Percentiles rank a stretch among this genome's conserved stretches.
These are phyloP conservation scores for Gopherus evgoodei DNA, from an alignment of 2,113 vertebrate species.

Conservation along the genomic window DNA sequence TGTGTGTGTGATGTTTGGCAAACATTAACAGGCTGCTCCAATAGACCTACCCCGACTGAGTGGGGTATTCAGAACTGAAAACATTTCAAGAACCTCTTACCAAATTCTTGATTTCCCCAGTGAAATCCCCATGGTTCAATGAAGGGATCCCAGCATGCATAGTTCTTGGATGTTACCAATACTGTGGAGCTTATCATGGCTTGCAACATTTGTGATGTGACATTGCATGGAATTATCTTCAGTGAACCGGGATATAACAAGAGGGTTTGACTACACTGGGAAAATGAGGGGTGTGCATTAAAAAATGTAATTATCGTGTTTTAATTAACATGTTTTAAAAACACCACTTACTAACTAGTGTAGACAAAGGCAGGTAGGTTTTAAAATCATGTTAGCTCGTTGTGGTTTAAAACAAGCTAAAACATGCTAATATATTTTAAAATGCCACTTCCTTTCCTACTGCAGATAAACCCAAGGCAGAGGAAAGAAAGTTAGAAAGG, in stretches of 20 bases:
- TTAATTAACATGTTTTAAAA: background rate
- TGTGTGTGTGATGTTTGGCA: background rate
- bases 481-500: background rate
- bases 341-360: background rate
- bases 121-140: background rate
- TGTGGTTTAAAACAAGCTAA: background rate
- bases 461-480: background rate
- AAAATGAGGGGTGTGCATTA: background rate
- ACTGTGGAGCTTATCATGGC: rapidly evolving
- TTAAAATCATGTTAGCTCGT: background rate
- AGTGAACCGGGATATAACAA: background rate
- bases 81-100: background rate
- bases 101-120: background rate
- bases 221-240: background rate
- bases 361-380: background rate
- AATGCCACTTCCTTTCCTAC: background rate
- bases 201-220: background rate
- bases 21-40: background rate
- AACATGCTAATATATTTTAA: background rate
- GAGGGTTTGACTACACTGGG: background rate
- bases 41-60: background rate
- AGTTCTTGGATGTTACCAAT: background rate
- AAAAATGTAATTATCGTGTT: too few species aligned
- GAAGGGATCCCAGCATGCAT: rapidly evolving
- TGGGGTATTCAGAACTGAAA: background rate